Base-by-base conservation (phyloP, 2,113 vertebrate species). In the Podilymbus podiceps region DNA sequence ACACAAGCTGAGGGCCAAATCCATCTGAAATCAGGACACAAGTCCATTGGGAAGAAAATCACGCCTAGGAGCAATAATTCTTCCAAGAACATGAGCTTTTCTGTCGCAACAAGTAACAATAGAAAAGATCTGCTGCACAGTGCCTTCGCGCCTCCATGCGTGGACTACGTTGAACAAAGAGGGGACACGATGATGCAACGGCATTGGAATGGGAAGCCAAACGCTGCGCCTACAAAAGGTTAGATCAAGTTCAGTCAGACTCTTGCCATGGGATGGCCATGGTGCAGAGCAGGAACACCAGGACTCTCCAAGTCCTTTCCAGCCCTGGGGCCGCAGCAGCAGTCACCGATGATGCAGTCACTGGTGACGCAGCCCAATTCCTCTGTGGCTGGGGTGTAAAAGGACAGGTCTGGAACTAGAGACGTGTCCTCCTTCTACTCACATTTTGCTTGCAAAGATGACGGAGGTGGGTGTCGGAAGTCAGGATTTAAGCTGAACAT, bases 41-140 rank as follows among this genome's bases (percentile, higher is more conserved):
- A 58, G 5, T 44, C 27, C n/a, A 5, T 1, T 44, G 56, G 71
- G n/a, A 79, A 86, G 47, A 58, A 13, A 53, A 38, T 16, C 12
- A 3, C 8, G 15, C 30, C 59, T 9, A 21, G 28, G 20, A 72
- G 81, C 23, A 64, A 3, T 5, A 30, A 47, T 15, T 72, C 62
- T 22, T n/a, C 8, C 15, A 17, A 31, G n/a, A 58, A 38, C 1
- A 0, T 0, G n/a, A 49, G n/a, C 1, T 64, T 60, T 40, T 46
- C 23, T 24, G 35, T 42, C 49, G 27, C 47, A 52, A 8, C 5
- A 16, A 50, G 44, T 15, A 60, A 4, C 21, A 38, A 47, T 6
- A 21, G 15, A 49, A 5, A 6, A 19, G 38, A 25, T 59, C 52
- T 85, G 47, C 56, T 50, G 62, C 28, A 15, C 2, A 33, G 40